Percentiles rank a stretch among this genome's conserved stretches.
Evolutionary conservation across 2,797 vertebrate species (phyloP).

Genomic region (Adrianichthys oophorus): DNA sequence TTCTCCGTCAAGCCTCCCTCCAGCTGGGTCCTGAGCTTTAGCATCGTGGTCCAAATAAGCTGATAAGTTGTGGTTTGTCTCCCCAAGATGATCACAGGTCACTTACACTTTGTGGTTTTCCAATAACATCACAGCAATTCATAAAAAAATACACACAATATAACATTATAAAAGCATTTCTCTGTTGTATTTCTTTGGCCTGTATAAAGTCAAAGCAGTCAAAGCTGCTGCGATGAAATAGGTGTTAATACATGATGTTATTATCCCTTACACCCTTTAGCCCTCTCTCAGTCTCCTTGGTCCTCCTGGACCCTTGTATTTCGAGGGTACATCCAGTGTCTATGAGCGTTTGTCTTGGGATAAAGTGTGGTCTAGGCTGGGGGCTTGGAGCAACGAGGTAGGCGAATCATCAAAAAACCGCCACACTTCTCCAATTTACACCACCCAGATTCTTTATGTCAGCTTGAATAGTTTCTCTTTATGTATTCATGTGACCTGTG

Average conservation of each 20-base stretch:
- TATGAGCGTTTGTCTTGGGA: constrained; percentile 75
- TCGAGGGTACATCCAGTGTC: constrained; percentile 59
- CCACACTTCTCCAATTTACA: constrained; percentile 54
- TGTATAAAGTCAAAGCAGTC: constrained; percentile 51
- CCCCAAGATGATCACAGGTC: constrained; percentile 13
- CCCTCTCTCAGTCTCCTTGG: constrained; percentile 73
- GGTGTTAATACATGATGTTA: constrained; percentile 73
- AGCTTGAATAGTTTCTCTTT: constrained; percentile 20
- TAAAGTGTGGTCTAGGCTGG: constrained; percentile 74
- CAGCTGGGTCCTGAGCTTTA: constrained; percentile 11
- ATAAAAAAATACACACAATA: no score
- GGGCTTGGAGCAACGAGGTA: constrained; percentile 72
- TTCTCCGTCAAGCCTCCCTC: constrained; percentile 5
- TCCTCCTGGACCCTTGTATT: constrained; percentile 72
- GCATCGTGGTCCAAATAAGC: constrained; percentile 10
- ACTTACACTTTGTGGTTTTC: constrained; percentile 19
- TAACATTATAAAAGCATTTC: constrained; percentile 15
- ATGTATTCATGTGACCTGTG: constrained; percentile 12
- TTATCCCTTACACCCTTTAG: constrained; percentile 78
- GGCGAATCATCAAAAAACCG: constrained; percentile 62
- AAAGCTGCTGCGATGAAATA: constrained; percentile 51
- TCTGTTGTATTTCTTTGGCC: constrained; percentile 33
- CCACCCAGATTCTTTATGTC: constrained; percentile 43
- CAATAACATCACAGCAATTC: constrained; percentile 16
- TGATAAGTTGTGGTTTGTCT: constrained; percentile 20